phyloP scores from a whole-genome alignment of 2,888 invertebrate species.

The Gonocerus acuteangulatus region DNA sequence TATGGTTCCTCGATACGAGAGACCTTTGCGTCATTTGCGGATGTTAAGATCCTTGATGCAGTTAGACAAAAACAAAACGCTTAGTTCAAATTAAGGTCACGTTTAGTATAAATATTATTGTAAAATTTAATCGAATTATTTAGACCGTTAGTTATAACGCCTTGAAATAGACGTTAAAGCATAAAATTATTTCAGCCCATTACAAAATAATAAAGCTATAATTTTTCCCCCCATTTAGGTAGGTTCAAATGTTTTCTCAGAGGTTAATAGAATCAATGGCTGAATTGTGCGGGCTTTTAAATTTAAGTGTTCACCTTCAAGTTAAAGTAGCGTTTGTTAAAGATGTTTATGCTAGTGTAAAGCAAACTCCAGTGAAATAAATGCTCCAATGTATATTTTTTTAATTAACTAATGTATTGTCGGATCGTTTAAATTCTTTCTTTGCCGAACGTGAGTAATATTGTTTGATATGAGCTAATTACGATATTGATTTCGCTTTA shows the following conservation, averaged over 20 bases:
- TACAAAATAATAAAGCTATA: not conserved
- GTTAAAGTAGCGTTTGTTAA: too few species aligned
- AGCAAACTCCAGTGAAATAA: too few species aligned
- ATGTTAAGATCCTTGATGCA: slow-evolving; percentile 38
- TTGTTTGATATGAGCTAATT: too few species aligned
- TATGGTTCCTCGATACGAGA: slow-evolving; percentile 38
- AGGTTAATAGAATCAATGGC: slow-evolving; percentile 11
- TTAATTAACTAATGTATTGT: too few species aligned
- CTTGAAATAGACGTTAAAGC: not conserved
- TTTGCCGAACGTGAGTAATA: too few species aligned
- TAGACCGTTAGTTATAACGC: too few species aligned
- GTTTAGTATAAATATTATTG: not conserved
- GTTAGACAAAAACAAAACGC: slow-evolving; percentile 37
- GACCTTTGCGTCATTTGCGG: slow-evolving; percentile 39
- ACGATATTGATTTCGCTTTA: too few species aligned
- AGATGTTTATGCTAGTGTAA: too few species aligned
- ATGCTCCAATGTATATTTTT: too few species aligned
- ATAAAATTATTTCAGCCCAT: not conserved
- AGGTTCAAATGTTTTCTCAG: slow-evolving; percentile 10
- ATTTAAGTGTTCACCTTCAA: not conserved
- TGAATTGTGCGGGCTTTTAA: not conserved
- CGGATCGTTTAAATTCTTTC: too few species aligned
- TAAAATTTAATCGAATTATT: not conserved
- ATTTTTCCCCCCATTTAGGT: not conserved
- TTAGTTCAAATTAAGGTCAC: not conserved